A percentile compares a stretch with the other conserved stretches of the same genome.
Evolutionary conservation across 2,888 invertebrate species (phyloP).

Genomic region (Oxyteleia sp.): DNA sequence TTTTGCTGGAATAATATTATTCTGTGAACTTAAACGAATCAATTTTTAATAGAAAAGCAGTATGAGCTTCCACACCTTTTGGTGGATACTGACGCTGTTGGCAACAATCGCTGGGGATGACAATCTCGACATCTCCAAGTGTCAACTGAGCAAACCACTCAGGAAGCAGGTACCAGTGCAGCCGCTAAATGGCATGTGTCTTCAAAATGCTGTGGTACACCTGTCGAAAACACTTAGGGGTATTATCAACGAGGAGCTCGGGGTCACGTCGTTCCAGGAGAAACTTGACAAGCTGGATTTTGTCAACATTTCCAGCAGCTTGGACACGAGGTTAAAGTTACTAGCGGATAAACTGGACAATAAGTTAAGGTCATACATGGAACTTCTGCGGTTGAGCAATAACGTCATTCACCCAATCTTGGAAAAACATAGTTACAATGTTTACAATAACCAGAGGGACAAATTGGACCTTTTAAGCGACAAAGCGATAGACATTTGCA

Average conservation of each 20-base stretch:
- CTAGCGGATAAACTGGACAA: slow-evolving; percentile 82
- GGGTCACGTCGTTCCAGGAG: slow-evolving; percentile 82
- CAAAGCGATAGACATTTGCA: slow-evolving; percentile 80
- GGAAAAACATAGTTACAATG: slow-evolving; percentile 74
- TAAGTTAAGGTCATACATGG: slow-evolving; percentile 80
- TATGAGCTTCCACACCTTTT: no score
- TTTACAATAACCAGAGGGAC: slow-evolving; percentile 70
- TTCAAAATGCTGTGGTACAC: slow-evolving; percentile 83
- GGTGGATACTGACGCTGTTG: no score
- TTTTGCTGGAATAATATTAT: no score
- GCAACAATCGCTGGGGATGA: slow-evolving; percentile 59
- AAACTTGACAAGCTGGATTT: slow-evolving; percentile 83
- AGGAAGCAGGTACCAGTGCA: slow-evolving; percentile 85
- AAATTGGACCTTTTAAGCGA: slow-evolving; percentile 72
- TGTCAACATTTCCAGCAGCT: slow-evolving; percentile 76
- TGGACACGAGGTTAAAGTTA: slow-evolving; percentile 77
- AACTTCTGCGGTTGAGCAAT: slow-evolving; percentile 80
- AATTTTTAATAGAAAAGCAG: no score
- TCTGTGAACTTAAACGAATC: no score
- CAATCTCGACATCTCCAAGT: slow-evolving; percentile 73
- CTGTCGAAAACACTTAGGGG: slow-evolving; percentile 80
- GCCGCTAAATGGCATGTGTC: slow-evolving; percentile 84
- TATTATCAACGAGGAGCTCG: slow-evolving; percentile 83
- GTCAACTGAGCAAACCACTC: slow-evolving; percentile 82
- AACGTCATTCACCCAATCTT: slow-evolving; percentile 81